Evolutionary conservation across 2,113 vertebrate genomes (phyloP).

Genomic region (Cromileptes altivelis): DNA sequence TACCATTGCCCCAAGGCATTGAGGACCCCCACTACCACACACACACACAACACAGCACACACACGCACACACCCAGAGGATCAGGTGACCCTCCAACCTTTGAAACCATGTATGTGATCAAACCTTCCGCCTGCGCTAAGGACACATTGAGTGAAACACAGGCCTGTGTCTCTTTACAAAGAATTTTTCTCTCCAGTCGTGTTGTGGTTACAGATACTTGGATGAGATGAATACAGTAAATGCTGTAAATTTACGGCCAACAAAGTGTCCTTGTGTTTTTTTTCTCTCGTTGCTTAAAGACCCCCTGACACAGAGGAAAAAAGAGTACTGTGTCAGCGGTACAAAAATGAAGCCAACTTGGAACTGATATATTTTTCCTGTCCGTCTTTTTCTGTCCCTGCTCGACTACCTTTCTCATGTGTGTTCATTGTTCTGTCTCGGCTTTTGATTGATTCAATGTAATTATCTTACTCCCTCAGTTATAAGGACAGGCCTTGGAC

Average conservation of each 20-base stretch:
- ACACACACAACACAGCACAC: constrained; percentile 37
- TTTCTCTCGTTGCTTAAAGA: not conserved
- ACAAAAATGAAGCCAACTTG: constrained; percentile 17
- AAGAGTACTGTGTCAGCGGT: not conserved
- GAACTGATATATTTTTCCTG: not conserved
- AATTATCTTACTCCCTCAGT: constrained; percentile 21
- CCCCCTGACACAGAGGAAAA: not conserved
- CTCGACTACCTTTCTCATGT: constrained; percentile 5
- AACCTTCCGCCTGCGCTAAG: constrained; percentile 60
- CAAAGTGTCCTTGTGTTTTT: constrained; percentile 13
- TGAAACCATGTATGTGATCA: constrained; percentile 77
- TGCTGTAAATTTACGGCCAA: constrained; percentile 12
- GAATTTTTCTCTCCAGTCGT: not conserved
- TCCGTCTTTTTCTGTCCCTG: constrained; percentile 9
- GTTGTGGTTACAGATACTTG: constrained; percentile 25
- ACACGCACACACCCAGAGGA: constrained; percentile 57
- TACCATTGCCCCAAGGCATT: constrained; percentile 51
- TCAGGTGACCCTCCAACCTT: constrained; percentile 78
- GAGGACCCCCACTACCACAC: constrained; percentile 18
- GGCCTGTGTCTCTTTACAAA: constrained; percentile 29
- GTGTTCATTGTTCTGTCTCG: constrained; percentile 19
- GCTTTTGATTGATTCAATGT: not conserved
- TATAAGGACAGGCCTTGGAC: constrained; percentile 1
- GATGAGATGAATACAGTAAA: constrained; percentile 22
- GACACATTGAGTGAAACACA: constrained; percentile 32